Base-by-base conservation (phyloP, 2,888 invertebrate genomes). In the Mythimna lalbum region DNA sequence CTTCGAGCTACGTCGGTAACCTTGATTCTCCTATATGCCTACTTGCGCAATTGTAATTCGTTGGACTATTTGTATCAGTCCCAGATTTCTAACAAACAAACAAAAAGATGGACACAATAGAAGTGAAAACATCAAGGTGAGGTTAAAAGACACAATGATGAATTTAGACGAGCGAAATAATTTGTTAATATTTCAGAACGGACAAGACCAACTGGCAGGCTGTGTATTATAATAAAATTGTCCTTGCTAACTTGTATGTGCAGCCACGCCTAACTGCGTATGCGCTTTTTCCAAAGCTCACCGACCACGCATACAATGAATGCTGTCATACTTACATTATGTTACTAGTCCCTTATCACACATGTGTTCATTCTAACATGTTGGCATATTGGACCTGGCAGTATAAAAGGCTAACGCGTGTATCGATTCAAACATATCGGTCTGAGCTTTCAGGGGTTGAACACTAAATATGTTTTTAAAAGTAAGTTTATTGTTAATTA, bases 351-450 rank as follows among this genome's bases (percentile, higher is more conserved):
- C 84, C 86, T 88, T 90, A 90, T 89, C 86, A 88, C 89, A 91
- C 87, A 90, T 82, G 86, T 89, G 87, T 87, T 86, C 80, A 77
- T 84, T 87, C 70, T 81, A 82, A 87, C 82, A 87, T 80, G 83
- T 87, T 87, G 86, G 82, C 86, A 86, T 85, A 87, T 82, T 79
- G 82, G 77, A 78, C 43, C 43, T 19, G 73, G 4, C 72, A 76
- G 84, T 95, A 95, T 95, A 95, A 91, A 95, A 95, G 94, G 90
- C 84, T 83, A 69, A 86, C 78, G 81, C 78, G 76, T 73, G 83
- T 74, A 76, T 76, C 75, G 66, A 71, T 74, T 78, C 76, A 82
- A 77, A 80, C 93, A 95, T 88, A 93, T 89, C 88, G 83, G 84
- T 81, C 85, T 76, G 83, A 91, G 87, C 90, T 88, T 90, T 88